phyloP scores from a whole-genome alignment of 2,113 vertebrate genomes.

The Cricetomys ansorgei region DNA sequence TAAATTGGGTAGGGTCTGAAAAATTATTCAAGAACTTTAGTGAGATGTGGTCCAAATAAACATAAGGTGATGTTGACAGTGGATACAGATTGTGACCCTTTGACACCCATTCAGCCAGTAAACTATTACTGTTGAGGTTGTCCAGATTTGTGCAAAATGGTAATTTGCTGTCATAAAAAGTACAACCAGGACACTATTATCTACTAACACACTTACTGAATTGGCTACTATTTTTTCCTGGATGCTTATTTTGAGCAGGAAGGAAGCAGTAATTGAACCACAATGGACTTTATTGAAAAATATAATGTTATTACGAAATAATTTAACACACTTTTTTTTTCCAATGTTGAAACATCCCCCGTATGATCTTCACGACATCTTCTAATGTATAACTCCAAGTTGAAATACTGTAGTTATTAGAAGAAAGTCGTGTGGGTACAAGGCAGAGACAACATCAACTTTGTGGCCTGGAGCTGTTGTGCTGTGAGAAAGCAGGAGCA shows the following conservation, averaged over 20 bases:
- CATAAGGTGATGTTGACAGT: not conserved
- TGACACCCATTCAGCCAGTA: not conserved
- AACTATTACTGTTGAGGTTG: not conserved
- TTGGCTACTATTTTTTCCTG: not conserved
- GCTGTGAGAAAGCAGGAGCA: not conserved
- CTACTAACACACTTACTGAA: not conserved
- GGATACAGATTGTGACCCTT: not conserved
- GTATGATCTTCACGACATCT: not conserved
- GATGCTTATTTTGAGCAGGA: not conserved
- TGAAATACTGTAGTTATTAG: not conserved
- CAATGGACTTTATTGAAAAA: not conserved
- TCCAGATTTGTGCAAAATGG: not conserved
- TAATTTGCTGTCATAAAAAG: not conserved
- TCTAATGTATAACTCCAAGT: not conserved
- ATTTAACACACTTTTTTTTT: not conserved
- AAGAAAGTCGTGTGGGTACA: not conserved
- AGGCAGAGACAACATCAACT: too few species aligned
- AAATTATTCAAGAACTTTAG: conserved; percentile 42
- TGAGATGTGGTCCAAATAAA: conserved; percentile 26
- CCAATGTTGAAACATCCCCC: not conserved
- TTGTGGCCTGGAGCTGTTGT: not conserved
- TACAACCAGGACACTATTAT: not conserved
- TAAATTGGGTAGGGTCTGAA: conserved; percentile 68
- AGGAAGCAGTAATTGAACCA: conserved; percentile 2
- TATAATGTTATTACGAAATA: not conserved